Conservation (phyloP, 2,888 invertebrate species). For the Pyrgus malvae region DNA sequence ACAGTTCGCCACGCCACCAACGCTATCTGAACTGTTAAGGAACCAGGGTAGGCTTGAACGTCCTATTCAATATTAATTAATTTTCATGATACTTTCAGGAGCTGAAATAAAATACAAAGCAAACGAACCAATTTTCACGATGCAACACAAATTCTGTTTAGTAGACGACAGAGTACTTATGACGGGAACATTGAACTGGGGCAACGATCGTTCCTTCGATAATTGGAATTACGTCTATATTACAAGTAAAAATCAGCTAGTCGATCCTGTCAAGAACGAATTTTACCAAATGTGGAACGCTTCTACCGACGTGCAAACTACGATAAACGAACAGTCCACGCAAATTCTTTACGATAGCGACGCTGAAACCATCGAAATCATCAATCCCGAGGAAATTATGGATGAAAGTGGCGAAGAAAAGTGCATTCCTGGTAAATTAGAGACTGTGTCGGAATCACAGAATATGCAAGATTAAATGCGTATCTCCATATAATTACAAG, state of each 20-base stretch:
- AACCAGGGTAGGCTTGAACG: not conserved
- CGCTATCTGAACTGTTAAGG: too few relatives aligned
- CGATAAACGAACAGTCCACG: conserved; percentile 28
- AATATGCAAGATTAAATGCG: not conserved
- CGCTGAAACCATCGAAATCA: conserved; percentile 37
- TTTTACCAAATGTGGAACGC: conserved; percentile 84
- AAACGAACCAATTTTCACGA: conserved; percentile 66
- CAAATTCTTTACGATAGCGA: conserved; percentile 38
- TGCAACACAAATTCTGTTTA: conserved; percentile 91
- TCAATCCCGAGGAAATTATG: conserved; percentile 34
- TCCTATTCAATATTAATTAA: not conserved
- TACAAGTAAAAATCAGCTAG: conserved; percentile 80
- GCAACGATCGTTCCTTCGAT: conserved; percentile 85
- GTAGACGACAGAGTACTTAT: conserved; percentile 84
- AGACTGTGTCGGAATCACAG: conserved; percentile 47
- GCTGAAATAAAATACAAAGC: conserved; percentile 78
- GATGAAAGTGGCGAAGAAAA: conserved; percentile 35
- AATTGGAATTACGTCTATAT: conserved; percentile 87
- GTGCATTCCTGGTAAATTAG: conserved; percentile 37
- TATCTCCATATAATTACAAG: not conserved
- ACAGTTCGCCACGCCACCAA: too few relatives aligned
- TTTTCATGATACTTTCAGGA: conserved; percentile 58
- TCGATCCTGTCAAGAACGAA: conserved; percentile 78
- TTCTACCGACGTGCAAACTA: conserved; percentile 37
- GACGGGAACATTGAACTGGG: conserved; percentile 90